A percentile compares a stretch with the other conserved stretches of the same genome.
phyloP scores from a whole-genome alignment of 2,888 invertebrate species.

The Pachydiplax longipennis region DNA sequence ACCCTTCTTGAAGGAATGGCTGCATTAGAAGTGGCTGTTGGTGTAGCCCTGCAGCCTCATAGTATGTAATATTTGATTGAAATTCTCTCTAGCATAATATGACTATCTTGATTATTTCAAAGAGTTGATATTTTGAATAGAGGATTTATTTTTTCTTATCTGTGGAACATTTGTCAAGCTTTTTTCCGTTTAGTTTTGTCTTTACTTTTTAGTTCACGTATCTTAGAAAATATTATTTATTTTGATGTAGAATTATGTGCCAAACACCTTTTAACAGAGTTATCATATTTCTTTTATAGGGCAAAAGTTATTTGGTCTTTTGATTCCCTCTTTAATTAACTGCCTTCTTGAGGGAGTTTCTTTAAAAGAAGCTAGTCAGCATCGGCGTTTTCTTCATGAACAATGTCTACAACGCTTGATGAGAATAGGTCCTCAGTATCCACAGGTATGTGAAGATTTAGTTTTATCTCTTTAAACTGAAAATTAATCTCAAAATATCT shows the following conservation, averaged over 20 bases:
- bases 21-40: slow-evolving; percentile 77
- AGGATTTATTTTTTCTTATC: no score
- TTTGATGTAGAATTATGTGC: no score
- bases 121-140: slow-evolving; percentile 53
- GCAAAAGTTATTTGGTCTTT: slow-evolving; percentile 84
- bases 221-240: no score
- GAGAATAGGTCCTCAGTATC: slow-evolving; percentile 90
- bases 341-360: slow-evolving; percentile 77
- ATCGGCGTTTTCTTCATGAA: slow-evolving; percentile 80
- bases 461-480: neutral
- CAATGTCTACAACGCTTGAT: slow-evolving; percentile 89
- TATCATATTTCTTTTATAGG: slow-evolving; percentile 65
- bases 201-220: no score
- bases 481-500: neutral
- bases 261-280: no score
- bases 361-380: slow-evolving; percentile 67
- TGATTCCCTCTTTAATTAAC: slow-evolving; percentile 90
- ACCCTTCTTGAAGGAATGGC: slow-evolving; percentile 76
- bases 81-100: neutral
- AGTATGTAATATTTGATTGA: neutral
- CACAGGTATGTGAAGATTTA: slow-evolving; percentile 68
- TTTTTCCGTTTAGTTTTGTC: no score
- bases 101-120: neutral
- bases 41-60: slow-evolving; percentile 62
- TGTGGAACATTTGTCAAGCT: no score